Conservation (phyloP, 2,888 invertebrate species). For the Eupithecia pulchellata region DNA sequence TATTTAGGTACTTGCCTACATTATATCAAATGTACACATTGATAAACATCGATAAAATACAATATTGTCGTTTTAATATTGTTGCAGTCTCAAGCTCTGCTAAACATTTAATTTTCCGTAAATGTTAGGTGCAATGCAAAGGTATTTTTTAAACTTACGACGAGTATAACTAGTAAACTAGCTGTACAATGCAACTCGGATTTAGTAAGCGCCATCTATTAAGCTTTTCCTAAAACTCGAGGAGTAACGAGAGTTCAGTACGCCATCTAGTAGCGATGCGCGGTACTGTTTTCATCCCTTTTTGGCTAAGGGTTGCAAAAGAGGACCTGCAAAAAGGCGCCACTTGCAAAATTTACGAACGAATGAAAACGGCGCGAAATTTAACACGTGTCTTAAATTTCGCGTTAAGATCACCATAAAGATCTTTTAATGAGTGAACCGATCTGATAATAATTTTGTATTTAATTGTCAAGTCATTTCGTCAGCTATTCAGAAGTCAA, state of each 20-base stretch:
- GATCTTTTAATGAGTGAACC: neutral
- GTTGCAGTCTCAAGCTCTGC: neutral
- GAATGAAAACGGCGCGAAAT: slow-evolving; percentile 49
- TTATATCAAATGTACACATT: too few species aligned
- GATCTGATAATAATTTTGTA: too few species aligned
- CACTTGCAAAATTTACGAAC: slow-evolving; percentile 59
- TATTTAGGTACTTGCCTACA: too few species aligned
- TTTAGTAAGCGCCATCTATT: slow-evolving; percentile 70
- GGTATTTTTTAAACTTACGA: too few species aligned
- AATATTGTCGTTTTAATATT: neutral
- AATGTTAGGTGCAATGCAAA: neutral
- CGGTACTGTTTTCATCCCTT: slow-evolving; percentile 71
- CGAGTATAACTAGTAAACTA: neutral
- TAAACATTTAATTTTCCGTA: neutral
- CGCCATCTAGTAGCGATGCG: slow-evolving; percentile 67
- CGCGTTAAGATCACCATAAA: too few species aligned
- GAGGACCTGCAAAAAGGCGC: slow-evolving; percentile 77
- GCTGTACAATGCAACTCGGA: neutral
- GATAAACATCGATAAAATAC: too few species aligned
- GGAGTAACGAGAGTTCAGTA: neutral
- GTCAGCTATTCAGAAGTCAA: too few species aligned
- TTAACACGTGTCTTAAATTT: neutral
- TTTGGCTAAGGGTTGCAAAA: slow-evolving; percentile 74
- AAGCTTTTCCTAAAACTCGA: slow-evolving; percentile 35
- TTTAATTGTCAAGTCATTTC: too few species aligned